Evolutionary conservation across 2,797 vertebrate species (phyloP).

Genomic region (Pyrocephalus nanus): DNA sequence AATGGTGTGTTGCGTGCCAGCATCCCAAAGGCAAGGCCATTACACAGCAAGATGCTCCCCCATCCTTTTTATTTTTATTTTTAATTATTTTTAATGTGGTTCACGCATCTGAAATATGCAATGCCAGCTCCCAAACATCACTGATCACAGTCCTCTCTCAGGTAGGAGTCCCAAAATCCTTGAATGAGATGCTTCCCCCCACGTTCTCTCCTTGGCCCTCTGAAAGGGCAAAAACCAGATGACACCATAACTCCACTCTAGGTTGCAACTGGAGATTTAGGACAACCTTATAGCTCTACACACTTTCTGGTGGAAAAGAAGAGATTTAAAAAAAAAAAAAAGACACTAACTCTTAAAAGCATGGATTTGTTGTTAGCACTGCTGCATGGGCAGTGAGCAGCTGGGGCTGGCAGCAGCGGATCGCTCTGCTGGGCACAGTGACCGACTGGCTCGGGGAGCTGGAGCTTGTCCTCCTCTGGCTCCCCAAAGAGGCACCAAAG

Average conservation of each 20-base stretch:
- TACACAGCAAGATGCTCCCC: not conserved
- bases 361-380: not conserved
- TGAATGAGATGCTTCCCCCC: not conserved
- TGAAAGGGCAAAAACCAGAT: not conserved
- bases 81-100: not conserved
- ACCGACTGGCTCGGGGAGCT: accelerated
- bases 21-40: not conserved
- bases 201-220: not conserved
- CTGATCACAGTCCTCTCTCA: not conserved
- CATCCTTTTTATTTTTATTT: not conserved
- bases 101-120: not conserved
- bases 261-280: not conserved
- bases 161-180: not conserved
- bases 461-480: not conserved
- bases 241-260: accelerated
- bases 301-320: not conserved
- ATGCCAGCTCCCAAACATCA: not conserved
- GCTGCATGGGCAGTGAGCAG: accelerated
- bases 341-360: not conserved
- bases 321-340: not conserved
- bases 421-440: accelerated
- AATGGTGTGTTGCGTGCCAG: not conserved
- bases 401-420: accelerated
- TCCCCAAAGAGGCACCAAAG: not conserved
- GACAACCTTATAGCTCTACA: not conserved